A percentile compares a stretch with the other conserved stretches of the same genome.
phyloP scores from a whole-genome alignment of 2,113 vertebrate species.

The Sebastes fasciatus region DNA sequence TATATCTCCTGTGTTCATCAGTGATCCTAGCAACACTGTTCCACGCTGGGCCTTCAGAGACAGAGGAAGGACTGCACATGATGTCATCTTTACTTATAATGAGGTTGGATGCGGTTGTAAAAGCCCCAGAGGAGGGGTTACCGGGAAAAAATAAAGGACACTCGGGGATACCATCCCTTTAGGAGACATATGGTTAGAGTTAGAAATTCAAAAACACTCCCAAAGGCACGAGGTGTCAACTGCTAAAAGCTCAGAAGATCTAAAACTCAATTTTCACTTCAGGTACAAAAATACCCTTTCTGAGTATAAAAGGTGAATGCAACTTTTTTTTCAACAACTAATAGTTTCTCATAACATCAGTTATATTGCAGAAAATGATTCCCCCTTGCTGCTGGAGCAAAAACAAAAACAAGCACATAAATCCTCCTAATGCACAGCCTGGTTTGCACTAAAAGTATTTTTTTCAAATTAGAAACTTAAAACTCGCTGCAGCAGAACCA shows the following conservation, averaged over 20 bases:
- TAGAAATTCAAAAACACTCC: constrained; percentile 63
- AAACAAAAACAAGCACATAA: constrained; percentile 17
- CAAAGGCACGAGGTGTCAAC: constrained; percentile 28
- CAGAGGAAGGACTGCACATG: constrained; percentile 13
- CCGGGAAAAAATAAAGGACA: constrained; percentile 21
- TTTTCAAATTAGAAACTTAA: no score
- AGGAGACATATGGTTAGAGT: constrained; percentile 43
- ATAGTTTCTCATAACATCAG: neutral
- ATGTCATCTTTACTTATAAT: constrained; percentile 62
- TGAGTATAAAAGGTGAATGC: constrained; percentile 10
- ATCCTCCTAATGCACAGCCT: neutral
- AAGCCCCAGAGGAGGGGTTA: constrained; percentile 35
- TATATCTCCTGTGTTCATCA: constrained; percentile 3
- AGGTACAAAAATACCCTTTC: neutral
- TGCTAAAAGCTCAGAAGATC: constrained; percentile 39
- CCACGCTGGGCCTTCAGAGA: constrained; percentile 38
- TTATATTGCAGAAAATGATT: neutral
- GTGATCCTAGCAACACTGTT: constrained; percentile 25
- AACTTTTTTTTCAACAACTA: neutral
- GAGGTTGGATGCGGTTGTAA: constrained; percentile 51
- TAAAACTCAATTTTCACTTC: constrained; percentile 26
- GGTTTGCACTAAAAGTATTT: no score
- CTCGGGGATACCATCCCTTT: constrained; percentile 35
- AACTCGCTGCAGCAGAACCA: no score
- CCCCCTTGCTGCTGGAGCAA: neutral